A percentile compares a stretch with the other conserved stretches of the same genome.
phyloP scores from a whole-genome alignment of 2,113 vertebrate genomes.

The Felis chaus region DNA sequence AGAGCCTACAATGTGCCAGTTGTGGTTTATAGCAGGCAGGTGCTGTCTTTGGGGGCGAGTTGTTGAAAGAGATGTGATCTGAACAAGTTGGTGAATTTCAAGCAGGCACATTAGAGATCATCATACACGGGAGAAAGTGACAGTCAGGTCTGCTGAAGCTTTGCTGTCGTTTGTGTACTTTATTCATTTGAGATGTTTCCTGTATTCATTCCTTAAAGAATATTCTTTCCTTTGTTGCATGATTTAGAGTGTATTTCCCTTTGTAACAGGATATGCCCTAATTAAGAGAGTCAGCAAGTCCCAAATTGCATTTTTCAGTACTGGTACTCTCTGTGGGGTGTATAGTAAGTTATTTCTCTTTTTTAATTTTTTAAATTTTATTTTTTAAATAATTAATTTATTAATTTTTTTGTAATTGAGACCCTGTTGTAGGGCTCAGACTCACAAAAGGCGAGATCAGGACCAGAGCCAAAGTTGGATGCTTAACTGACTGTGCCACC shows the following conservation, averaged over 20 bases:
- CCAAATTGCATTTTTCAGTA: not conserved
- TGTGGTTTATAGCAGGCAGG: not conserved
- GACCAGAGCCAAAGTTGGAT: too few relatives aligned
- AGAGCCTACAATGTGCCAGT: not conserved
- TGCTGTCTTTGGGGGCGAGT: not conserved
- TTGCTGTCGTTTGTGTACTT: not conserved
- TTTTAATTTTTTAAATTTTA: too few relatives aligned
- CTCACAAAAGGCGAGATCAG: too few relatives aligned
- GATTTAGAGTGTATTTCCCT: not conserved
- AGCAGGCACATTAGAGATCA: not conserved
- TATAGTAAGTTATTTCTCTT: not conserved
- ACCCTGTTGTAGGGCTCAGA: too few relatives aligned
- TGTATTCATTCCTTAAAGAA: not conserved
- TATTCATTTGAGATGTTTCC: not conserved
- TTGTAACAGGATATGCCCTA: not conserved
- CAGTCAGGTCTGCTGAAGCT: not conserved
- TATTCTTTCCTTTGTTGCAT: not conserved
- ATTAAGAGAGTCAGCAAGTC: not conserved
- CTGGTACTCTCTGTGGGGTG: not conserved
- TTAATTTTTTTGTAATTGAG: too few relatives aligned
- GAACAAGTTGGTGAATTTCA: not conserved
- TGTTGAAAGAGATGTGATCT: not conserved
- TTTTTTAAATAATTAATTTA: too few relatives aligned
- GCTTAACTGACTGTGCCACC: too few relatives aligned
- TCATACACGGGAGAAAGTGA: not conserved